Conservation (phyloP, 1,140 invertebrate genomes). For the Neodiprion virginianus region DNA sequence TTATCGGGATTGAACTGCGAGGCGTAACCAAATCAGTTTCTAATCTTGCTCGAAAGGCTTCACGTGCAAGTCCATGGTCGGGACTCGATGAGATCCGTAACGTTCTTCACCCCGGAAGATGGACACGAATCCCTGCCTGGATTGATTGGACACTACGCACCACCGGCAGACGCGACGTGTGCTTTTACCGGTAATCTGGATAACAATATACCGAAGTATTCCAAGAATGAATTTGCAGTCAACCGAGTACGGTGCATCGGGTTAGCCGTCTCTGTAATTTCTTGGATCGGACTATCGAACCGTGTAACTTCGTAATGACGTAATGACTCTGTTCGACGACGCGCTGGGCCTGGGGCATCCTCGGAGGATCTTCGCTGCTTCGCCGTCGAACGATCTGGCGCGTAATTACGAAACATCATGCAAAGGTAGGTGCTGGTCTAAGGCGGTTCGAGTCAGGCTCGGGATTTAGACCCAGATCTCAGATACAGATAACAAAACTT, state of each 20-base stretch:
- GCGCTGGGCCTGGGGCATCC: slow-evolving; percentile 5
- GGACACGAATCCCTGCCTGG: too few relatives aligned
- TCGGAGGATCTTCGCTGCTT: background rate
- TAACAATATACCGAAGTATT: too few relatives aligned
- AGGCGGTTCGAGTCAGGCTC: background rate
- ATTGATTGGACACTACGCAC: too few relatives aligned
- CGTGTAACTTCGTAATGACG: slow-evolving; percentile 43
- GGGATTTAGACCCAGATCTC: background rate
- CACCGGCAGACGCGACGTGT: too few relatives aligned
- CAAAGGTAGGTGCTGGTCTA: background rate
- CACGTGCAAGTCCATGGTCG: too few relatives aligned
- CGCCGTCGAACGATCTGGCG: background rate
- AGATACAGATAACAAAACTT: background rate
- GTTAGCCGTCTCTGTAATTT: slow-evolving; percentile 33
- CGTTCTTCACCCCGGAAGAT: too few relatives aligned
- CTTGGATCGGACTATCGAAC: slow-evolving; percentile 36
- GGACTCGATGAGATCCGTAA: too few relatives aligned
- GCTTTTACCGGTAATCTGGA: too few relatives aligned
- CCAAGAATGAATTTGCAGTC: too few relatives aligned
- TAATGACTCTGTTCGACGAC: slow-evolving; percentile 33
- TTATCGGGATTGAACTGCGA: too few relatives aligned
- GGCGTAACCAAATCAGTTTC: too few relatives aligned
- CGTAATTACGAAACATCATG: slow-evolving; percentile 10
- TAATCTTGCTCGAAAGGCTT: too few relatives aligned
- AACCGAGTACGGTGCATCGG: background rate